A percentile compares a stretch with the other conserved stretches of the same genome.
Conservation (phyloP, 2,888 invertebrate genomes). For the Ernsta delagoae region DNA sequence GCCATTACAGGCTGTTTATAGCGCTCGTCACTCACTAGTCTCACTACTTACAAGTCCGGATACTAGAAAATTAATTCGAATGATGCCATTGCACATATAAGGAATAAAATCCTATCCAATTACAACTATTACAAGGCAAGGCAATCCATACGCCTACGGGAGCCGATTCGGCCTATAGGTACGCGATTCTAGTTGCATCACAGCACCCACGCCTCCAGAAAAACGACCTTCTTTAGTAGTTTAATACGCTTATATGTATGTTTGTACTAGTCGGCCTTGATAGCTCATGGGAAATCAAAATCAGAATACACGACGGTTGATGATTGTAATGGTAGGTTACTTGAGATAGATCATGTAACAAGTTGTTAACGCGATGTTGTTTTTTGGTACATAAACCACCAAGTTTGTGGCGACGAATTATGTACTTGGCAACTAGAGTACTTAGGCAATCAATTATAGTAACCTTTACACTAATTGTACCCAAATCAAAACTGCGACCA, state of each 20-base stretch:
- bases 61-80: neutral
- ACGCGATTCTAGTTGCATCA: slow-evolving; percentile 47
- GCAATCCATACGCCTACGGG: slow-evolving; percentile 46
- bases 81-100: slow-evolving; percentile 39
- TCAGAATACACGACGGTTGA: no score
- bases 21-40: neutral
- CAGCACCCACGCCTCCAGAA: slow-evolving; percentile 47
- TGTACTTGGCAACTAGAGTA: no score
- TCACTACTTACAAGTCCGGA: no score
- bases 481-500: no score
- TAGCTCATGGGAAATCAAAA: neutral
- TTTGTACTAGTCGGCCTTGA: slow-evolving; percentile 8
- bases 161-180: slow-evolving; percentile 29
- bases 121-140: slow-evolving; percentile 48
- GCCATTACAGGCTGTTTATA: neutral
- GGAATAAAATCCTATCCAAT: slow-evolving; percentile 53
- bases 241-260: slow-evolving; percentile 1
- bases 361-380: no score
- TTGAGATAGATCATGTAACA: no score
- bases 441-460: no score
- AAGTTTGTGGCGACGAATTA: no score
- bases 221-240: slow-evolving; percentile 47
- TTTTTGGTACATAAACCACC: no score
- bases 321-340: no score
- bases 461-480: no score